Base-by-base conservation (phyloP, 1,140 invertebrate genomes). In the Plectrocnemia conspersa region DNA sequence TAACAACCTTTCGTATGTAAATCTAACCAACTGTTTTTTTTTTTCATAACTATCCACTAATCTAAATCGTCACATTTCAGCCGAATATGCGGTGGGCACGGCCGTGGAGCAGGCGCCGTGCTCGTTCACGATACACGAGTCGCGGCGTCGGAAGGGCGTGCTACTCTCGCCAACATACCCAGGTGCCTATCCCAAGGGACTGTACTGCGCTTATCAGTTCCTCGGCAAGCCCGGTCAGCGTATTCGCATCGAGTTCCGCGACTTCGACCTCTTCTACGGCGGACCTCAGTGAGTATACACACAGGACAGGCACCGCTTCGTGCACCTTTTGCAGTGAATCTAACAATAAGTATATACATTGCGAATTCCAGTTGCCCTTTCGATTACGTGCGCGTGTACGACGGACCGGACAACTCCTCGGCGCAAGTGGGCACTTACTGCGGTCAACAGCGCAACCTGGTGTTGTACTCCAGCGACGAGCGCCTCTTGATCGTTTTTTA, bases 191-290 rank as follows among this genome's bases (percentile, higher is more conserved):
- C 96, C 97, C 52, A 98, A 98, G 74, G 89, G 94, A 73, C 79
- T 97, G 57, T 80, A 80, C 61, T 98, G 95, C 79, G 86, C 82
- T 70, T 98, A 97, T 77, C 85, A 90, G 72, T 93, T 99, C 73
- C 81, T 90, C 62, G 97, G 97, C n/a, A 81, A 82, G 64, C 79
- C 80, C 19, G 86, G 88, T 48, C 91, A 99, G 75, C 79, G 97
- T 65, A 90, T 99, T 61, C 84, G 93, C 56, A 79, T 99, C 57
- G 93, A 94, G 75, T 99, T 99, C 78, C 81, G 92, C 64, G 97
- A 99, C 76, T 98, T 99, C 76, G 95, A 98, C 75, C 82, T 99
- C 47, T 98, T 97, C 78, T 97, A 92, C 76, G 97, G 97, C 62
- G 97, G 96, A 63, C 86, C 93, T 66, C 97, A 99, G 95, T 98